Percentiles rank a stretch among this genome's conserved stretches.
Conservation (phyloP, 2,888 invertebrate species). For the Coelopa pilipes region DNA sequence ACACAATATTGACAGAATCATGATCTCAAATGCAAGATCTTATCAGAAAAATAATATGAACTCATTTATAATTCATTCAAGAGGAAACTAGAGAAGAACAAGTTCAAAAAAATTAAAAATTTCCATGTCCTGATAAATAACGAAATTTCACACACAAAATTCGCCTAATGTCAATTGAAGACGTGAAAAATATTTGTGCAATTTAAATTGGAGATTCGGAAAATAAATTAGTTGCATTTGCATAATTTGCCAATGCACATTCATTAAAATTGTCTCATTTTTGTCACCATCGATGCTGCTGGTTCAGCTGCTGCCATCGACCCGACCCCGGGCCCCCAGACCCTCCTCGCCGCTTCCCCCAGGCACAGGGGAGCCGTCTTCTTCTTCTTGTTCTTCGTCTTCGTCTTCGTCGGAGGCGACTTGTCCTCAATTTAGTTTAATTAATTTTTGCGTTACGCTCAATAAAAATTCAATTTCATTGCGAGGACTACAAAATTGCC, state of each 20-base stretch:
- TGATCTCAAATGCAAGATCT: too few species aligned
- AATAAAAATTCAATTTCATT: conserved; percentile 58
- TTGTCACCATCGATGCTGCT: neutral
- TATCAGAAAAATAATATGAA: neutral
- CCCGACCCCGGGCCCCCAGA: too few species aligned
- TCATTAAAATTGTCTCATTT: neutral
- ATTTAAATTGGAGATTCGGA: too few species aligned
- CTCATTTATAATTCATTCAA: neutral
- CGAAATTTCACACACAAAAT: neutral
- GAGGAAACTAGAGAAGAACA: neutral
- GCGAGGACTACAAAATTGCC: conserved; percentile 9
- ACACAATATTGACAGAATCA: too few species aligned
- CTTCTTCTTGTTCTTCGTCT: neutral
- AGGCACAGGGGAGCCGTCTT: too few species aligned
- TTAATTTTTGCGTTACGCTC: conserved; percentile 59
- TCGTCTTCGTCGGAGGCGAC: neutral
- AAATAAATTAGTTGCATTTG: neutral
- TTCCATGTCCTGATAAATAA: neutral
- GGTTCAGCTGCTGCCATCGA: too few species aligned
- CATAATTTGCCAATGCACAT: neutral
- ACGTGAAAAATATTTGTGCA: neutral
- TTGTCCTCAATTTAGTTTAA: conserved; percentile 60
- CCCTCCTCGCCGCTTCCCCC: too few species aligned
- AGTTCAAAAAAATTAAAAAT: neutral
- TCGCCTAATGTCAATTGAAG: neutral